Base-by-base conservation (phyloP, 2,113 vertebrate genomes). In the zebrafish (Danio rerio) region DNA sequence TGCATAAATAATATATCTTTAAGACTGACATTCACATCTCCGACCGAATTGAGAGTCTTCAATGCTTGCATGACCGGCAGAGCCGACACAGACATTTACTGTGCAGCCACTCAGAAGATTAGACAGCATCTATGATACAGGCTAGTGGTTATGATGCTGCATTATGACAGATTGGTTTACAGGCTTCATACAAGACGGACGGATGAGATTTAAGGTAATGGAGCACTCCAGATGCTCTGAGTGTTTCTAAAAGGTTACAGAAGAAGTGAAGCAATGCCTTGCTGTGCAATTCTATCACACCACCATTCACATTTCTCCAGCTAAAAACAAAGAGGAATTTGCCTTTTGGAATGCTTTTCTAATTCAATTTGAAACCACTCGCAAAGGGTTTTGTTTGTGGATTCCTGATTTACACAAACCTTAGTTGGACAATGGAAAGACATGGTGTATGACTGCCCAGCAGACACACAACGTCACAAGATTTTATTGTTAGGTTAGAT, bases 1-100 rank as follows among this genome's bases (percentile, higher is more conserved):
- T 50, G 31, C 70, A 75, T 83, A 69, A 80, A 80, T 86, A 70
- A 75, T 83, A 52, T 31, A 86, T 55, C 62, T 20, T 66, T 42
- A 61, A 21, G 69, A 82, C 59, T 21, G 12, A 62, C 13, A 21
- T 4, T 12, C 42, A 55, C n/a, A 66, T 9, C 8, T 56, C 43
- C 8, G 18, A 62, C 15, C 42, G 31, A 65, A 56, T 8, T 62
- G 42, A 56, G 69, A 13, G 42, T 63, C 31, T 49, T 65, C 49
- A 42, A 72, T 18, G 58, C 42, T 53, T 61, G 50, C 52, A 59
- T 78, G 59, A 52, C 9, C 42, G 13, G 49, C 40, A 50, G 49
- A 71, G 40, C 47, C 7, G n/a, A 50, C 42, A 75, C 53, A 69
- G 9, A 81, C 69, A 58, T 16, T 45, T 50, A 77, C 31, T 31